These are phyloP conservation scores for Chlamydotis undulata DNA, from an alignment of 2,113 vertebrate genomes.

Conservation along the genomic window DNA sequence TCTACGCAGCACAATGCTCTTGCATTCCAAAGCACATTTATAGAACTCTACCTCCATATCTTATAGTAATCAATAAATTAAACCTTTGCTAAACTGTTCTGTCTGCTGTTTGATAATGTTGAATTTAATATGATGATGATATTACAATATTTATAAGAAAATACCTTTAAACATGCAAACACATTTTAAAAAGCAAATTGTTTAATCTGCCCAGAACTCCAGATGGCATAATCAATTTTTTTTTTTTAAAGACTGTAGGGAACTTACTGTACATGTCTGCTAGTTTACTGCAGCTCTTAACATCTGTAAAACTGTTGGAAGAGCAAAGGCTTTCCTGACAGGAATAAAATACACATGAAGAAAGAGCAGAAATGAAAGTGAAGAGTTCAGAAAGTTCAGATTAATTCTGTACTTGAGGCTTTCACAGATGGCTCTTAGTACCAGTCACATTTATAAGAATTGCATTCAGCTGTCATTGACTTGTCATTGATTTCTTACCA, in stretches of 20 bases:
- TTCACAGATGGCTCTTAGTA: conserved; percentile 23
- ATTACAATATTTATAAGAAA: not conserved
- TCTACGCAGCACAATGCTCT: not conserved
- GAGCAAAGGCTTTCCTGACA: conserved; percentile 54
- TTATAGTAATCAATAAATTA: not conserved
- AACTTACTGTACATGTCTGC: not conserved
- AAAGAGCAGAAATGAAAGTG: conserved; percentile 45
- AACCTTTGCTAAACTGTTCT: not conserved
- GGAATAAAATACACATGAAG: conserved; percentile 26
- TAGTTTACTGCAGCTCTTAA: conserved; percentile 29
- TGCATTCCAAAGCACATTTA: not conserved
- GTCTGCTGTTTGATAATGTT: not conserved
- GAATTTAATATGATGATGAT: not conserved
- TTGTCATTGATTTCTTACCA: conserved; percentile 53
- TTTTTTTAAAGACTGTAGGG: not conserved
- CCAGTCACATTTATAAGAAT: not conserved
- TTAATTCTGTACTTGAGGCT: conserved; percentile 8
- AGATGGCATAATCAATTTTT: conserved; percentile 47
- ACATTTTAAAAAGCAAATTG: conserved; percentile 18
- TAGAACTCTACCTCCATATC: not conserved
- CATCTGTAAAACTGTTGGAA: conserved; percentile 45
- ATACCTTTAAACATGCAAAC: conserved; percentile 1
- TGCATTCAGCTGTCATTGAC: conserved; percentile 36
- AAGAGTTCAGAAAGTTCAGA: conserved; percentile 58
- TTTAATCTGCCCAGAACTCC: conserved; percentile 37